Evolutionary conservation across 1,140 invertebrate genomes (phyloP), one percentile per base, ranked within the genome.

Genomic region (Bombus difficillimus): DNA sequence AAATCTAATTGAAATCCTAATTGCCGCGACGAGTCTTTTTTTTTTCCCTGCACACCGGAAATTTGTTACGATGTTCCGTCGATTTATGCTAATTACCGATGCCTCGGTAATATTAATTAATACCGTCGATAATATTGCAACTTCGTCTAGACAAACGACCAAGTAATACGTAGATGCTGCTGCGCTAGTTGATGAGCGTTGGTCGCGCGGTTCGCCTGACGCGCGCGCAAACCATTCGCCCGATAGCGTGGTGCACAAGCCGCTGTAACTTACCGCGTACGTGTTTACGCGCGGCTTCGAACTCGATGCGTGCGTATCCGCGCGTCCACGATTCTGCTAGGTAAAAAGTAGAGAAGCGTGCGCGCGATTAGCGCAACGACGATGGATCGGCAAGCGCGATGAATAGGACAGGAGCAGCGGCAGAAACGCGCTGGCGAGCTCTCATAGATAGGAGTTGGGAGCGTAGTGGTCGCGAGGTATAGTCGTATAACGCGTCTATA

Each of bases 101-200:
- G 74, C 64, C 76, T 47, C 77, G 83, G 83, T 86, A 88, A 90
- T 90, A 92, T 92, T 93, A 92, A 93, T 93, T 92, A 93, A 94
- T 93, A 91, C 83, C 87, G 90, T 81, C 89, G 89, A 93, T 93
- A 94, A 94, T 93, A 93, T 93, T 92, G 89, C 92, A 91, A 93
- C 92, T 89, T 90, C 89, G 92, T 94, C 92, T 94, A 93, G 93
- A 94, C 93, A 94, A 94, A 94, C 92, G 92, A 86, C 86, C 90
- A 68, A 43, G 59, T 53, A 53, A 18, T 81, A 37, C 74, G 76
- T 77, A 80, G 88, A 88, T 83, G 88, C 88, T 78, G 88, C 88
- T 78, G 88, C 88, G 88, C 64, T 77, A 73, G 81, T 77, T 89
- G 88, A 89, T 76, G 87, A 89, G 88, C 88, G 78, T 69, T 86